phyloP scores from a whole-genome alignment of 2,797 vertebrate species.

The Catharus ustulatus region DNA sequence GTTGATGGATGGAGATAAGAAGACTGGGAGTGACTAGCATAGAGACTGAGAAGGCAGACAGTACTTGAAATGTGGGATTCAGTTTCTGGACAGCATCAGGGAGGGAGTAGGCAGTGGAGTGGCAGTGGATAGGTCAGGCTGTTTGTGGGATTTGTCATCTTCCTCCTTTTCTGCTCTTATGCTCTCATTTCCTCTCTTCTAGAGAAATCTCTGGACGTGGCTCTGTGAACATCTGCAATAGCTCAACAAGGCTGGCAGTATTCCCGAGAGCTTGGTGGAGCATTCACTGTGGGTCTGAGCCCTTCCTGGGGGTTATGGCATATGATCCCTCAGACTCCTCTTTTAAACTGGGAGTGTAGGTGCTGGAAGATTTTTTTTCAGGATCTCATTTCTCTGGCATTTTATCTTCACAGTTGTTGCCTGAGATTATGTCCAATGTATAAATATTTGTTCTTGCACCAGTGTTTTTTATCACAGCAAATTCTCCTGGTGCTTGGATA shows the following conservation, averaged over 20 bases:
- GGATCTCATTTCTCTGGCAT: neutral
- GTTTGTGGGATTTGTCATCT: neutral
- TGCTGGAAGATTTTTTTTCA: neutral
- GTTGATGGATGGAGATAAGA: neutral
- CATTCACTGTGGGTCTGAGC: neutral
- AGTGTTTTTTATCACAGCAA: neutral
- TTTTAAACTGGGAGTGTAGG: neutral
- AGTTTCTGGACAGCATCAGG: neutral
- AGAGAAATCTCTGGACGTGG: neutral
- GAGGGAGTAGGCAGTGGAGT: neutral
- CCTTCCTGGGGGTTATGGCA: neutral
- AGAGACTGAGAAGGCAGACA: neutral
- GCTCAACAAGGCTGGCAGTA: neutral
- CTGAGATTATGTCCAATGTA: neutral
- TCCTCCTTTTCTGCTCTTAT: conserved; percentile 7
- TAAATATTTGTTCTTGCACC: neutral
- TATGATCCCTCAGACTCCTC: neutral
- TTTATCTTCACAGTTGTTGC: neutral
- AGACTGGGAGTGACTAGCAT: neutral
- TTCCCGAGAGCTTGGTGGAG: neutral
- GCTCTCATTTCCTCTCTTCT: neutral
- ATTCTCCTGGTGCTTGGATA: neutral
- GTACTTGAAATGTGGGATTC: neutral
- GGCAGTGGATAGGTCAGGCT: neutral
- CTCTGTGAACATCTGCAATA: neutral